Evolutionary conservation across 2,113 vertebrate genomes (phyloP), one percentile per base, ranked within the genome.

Genomic region (Stercorarius parasiticus): DNA sequence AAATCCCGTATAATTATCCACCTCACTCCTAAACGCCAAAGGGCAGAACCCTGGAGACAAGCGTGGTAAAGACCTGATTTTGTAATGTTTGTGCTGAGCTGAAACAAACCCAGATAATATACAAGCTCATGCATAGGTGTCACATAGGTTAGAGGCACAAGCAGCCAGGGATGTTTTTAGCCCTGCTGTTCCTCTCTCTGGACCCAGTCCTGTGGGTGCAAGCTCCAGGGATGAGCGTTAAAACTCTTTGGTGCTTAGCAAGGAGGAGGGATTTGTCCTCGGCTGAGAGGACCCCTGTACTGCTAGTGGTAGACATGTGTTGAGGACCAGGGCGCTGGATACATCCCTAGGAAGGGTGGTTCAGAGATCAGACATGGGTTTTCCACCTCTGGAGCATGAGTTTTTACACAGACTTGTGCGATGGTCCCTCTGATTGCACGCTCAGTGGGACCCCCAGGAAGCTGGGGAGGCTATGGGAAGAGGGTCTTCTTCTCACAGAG

Each of bases 1-100:
- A 84, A 95, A 76, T 82, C 62, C 86, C 73, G 58, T 67, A 11
- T 89, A 88, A 95, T 95, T 95, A 87, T 87, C 91, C 78, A 77
- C 85, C 85, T 94, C 19, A 0, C 62, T 93, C 62, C 81, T 85
- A 61, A 90, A 73, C 8, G 10, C 70, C 87, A 66, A 43, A 93
- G 84, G 91, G 74, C 50, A 91, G 77, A 85, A 34, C 78, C 49
- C 32, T 79, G 62, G 91, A 62, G 91, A 38, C 49, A 42, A 84
- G 49, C 3, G 1, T 0, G 6, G 66, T 70, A 45, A 80, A 91
- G 49, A 55, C 10, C 27, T 70, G 61, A 58, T 45, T 86, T 79
- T 76, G 42, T 67, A 23, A 69, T 56, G 47, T 71, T 94, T 59
- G 43, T 69, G 67, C 66, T 50, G 53, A 69, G 85, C 70, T 65